These are phyloP conservation scores for Cichlasoma orientale DNA, from an alignment of 2,797 vertebrate species.

Conservation along the genomic window DNA sequence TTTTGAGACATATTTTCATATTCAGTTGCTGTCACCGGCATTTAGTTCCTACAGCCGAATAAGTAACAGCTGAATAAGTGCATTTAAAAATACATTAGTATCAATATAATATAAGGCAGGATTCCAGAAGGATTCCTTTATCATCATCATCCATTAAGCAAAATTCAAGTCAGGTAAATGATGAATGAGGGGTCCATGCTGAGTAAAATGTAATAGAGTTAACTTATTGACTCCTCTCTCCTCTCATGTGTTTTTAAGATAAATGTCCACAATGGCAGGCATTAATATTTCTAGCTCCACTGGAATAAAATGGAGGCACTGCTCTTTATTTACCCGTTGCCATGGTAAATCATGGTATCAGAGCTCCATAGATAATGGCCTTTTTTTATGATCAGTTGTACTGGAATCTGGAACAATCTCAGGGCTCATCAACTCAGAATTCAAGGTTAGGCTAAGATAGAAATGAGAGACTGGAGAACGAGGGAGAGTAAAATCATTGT, in stretches of 20 bases:
- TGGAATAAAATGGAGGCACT: neutral
- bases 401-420: neutral
- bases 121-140: neutral
- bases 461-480: neutral
- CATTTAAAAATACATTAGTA: neutral
- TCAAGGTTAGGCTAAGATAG: neutral
- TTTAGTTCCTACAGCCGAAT: neutral
- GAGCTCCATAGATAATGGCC: neutral
- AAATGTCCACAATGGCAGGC: neutral
- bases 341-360: neutral
- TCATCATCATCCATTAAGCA: neutral
- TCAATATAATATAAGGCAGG: neutral
- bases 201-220: neutral
- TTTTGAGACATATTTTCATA: neutral
- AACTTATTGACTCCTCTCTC: neutral
- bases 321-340: neutral
- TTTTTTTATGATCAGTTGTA: neutral
- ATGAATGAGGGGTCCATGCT: neutral
- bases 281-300: neutral
- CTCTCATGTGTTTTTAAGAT: slow-evolving; percentile 8
- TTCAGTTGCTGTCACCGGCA: neutral
- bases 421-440: neutral
- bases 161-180: neutral
- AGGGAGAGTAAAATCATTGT: neutral
- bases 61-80: neutral